These are phyloP conservation scores for Lordiphosa collinella DNA, from an alignment of 1,140 invertebrate genomes.

Conservation along the genomic window DNA sequence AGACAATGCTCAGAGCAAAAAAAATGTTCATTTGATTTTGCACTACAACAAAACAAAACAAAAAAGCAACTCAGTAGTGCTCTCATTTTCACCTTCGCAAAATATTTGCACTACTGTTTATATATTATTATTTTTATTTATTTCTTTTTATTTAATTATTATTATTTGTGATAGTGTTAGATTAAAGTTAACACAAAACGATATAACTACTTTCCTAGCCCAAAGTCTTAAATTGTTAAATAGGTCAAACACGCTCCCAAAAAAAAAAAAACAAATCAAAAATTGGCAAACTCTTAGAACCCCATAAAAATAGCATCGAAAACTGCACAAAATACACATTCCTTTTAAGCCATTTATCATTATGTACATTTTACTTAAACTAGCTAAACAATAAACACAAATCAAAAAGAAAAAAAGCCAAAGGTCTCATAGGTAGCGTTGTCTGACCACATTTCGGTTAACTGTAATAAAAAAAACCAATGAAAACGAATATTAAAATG, in stretches of 20 bases:
- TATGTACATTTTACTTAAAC: conserved; percentile 10
- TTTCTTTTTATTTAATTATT: too few species aligned
- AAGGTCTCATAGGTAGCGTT: conserved; percentile 9
- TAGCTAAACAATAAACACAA: neutral
- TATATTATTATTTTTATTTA: too few species aligned
- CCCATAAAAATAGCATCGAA: neutral
- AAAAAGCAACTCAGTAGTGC: neutral
- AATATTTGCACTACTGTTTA: too few species aligned
- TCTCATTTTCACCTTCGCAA: too few species aligned
- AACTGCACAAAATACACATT: neutral
- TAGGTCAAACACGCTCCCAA: conserved; percentile 3
- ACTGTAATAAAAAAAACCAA: conserved; percentile 4
- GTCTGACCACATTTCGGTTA: conserved; percentile 3
- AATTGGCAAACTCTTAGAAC: conserved; percentile 2
- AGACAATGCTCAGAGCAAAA: conserved; percentile 2
- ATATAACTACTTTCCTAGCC: neutral
- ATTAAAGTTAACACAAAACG: neutral
- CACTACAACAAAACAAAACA: neutral
- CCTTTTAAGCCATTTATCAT: conserved; percentile 7
- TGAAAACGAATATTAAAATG: neutral
- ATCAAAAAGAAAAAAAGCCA: conserved; percentile 1
- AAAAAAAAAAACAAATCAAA: neutral
- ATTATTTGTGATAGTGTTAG: too few species aligned
- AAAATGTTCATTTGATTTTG: conserved; percentile 2
- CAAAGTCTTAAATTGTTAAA: conserved; percentile 4